These are phyloP conservation scores for Mallotus villosus DNA, from an alignment of 2,797 vertebrate species.

Conservation along the genomic window DNA sequence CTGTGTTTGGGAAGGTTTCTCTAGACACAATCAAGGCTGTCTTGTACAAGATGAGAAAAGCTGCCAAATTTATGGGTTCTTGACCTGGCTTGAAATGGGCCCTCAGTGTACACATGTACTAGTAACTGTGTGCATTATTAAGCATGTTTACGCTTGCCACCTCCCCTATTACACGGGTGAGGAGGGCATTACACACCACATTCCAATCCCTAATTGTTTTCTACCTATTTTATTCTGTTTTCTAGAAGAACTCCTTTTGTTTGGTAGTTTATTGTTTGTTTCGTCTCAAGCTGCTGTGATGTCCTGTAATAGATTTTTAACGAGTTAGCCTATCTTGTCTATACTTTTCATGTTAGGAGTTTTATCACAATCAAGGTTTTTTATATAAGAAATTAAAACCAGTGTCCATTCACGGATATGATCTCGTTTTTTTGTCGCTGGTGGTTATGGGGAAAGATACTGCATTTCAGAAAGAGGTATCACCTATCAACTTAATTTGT, in stretches of 20 bases:
- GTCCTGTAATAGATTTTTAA: constrained; percentile 5
- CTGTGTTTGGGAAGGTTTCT: too few species aligned
- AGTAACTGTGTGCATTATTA: not conserved
- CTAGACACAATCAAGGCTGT: too few species aligned
- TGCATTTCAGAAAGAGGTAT: not conserved
- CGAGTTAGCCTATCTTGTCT: not conserved
- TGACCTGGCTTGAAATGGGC: too few species aligned
- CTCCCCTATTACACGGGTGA: constrained; percentile 1
- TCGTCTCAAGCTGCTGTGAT: constrained; percentile 4
- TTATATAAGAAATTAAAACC: constrained; percentile 6
- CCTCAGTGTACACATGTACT: not conserved
- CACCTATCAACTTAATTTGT: too few species aligned
- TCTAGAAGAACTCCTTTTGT: constrained; percentile 20
- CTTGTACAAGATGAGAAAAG: too few species aligned
- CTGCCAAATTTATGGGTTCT: too few species aligned
- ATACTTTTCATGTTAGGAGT: constrained; percentile 1
- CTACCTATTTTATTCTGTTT: constrained; percentile 19
- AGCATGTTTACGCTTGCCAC: not conserved
- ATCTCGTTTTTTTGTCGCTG: not conserved
- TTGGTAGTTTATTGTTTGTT: not conserved
- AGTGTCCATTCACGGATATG: constrained; percentile 28
- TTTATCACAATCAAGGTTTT: constrained; percentile 30
- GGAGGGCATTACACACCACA: not conserved
- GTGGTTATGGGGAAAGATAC: not conserved
- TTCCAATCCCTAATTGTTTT: constrained; percentile 13